Conservation (phyloP, 2,888 invertebrate genomes). For the Suillia variegata region DNA sequence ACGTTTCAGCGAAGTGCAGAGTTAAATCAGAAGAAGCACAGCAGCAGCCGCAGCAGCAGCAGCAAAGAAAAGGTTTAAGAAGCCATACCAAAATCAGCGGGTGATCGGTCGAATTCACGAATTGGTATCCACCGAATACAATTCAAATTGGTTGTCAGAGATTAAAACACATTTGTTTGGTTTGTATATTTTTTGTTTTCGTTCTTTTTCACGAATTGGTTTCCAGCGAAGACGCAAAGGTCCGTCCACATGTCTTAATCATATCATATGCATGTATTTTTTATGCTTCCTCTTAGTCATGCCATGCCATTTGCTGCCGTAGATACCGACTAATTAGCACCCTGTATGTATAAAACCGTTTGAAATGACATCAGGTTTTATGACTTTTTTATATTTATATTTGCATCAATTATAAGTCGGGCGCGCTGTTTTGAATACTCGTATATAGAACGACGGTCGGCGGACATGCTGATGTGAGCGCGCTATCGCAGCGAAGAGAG, state of each 20-base stretch:
- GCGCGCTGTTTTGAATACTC: neutral
- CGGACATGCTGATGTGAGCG: too few species aligned
- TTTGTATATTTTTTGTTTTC: too few species aligned
- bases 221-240: conserved; percentile 24
- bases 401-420: conserved; percentile 1
- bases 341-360: neutral
- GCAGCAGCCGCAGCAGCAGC: conserved; percentile 32
- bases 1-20: conserved; percentile 45
- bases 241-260: too few species aligned
- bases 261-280: neutral
- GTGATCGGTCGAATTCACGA: conserved; percentile 43
- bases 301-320: neutral
- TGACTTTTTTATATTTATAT: conserved; percentile 5
- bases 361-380: too few species aligned
- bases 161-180: conserved; percentile 54
- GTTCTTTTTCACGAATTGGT: too few species aligned
- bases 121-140: conserved; percentile 38
- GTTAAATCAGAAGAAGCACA: conserved; percentile 25
- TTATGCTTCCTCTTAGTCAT: neutral
- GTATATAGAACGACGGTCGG: neutral
- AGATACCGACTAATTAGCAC: neutral
- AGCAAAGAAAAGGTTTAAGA: conserved; percentile 28
- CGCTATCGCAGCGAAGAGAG: neutral
- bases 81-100: conserved; percentile 52
- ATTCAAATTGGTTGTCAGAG: conserved; percentile 51